A percentile compares a stretch with the other conserved stretches of the same genome.
phyloP scores from a whole-genome alignment of 1,140 invertebrate genomes.

The Centruroides vittatus region DNA sequence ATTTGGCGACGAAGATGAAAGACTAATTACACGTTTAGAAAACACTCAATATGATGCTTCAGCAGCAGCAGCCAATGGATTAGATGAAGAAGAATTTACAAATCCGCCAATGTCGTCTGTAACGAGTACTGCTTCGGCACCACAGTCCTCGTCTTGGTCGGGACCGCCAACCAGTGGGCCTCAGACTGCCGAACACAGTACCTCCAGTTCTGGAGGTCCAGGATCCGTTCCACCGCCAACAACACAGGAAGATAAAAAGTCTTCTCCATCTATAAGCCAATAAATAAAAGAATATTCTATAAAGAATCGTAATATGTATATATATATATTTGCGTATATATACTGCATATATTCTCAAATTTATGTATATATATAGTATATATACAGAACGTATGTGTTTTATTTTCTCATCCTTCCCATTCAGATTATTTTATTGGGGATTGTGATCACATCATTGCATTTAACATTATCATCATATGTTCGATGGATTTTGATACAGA shows the following conservation, averaged over 20 bases:
- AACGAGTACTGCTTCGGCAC: constrained; percentile 3
- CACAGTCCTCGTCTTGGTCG: constrained; percentile 4
- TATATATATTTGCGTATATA: no score
- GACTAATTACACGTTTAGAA: constrained; percentile 89
- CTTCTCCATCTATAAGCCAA: constrained; percentile 15
- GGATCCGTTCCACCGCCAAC: constrained; percentile 8
- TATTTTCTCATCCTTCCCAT: no score
- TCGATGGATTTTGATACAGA: no score
- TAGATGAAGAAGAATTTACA: constrained; percentile 18
- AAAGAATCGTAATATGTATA: no score
- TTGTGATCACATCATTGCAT: no score
- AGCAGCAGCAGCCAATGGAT: constrained; percentile 14
- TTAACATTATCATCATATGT: no score
- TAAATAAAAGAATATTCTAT: neutral
- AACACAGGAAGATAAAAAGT: constrained; percentile 14
- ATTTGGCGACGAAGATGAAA: constrained; percentile 95
- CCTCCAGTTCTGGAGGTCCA: neutral
- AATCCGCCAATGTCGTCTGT: constrained; percentile 5
- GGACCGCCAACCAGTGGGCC: constrained; percentile 2
- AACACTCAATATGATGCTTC: constrained; percentile 88
- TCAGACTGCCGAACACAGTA: neutral
- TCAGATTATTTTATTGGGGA: no score
- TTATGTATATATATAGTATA: no score
- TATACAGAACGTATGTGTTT: no score
- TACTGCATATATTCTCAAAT: no score